phyloP scores from a whole-genome alignment of 2,797 vertebrate genomes.

The Myripristis jacobus region DNA sequence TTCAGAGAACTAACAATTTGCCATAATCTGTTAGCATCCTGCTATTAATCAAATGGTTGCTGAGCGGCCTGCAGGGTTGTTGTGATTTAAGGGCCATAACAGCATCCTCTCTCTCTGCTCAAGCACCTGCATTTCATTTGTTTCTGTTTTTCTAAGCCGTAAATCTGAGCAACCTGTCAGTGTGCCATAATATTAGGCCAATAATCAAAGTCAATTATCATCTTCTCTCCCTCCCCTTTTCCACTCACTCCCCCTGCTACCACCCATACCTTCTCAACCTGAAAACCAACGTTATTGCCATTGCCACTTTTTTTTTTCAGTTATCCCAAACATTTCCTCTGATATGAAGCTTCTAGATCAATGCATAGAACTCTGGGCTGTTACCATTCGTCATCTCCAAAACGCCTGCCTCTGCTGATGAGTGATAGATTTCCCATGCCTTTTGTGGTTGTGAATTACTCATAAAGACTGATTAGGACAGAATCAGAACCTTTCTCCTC shows the following conservation, averaged over 20 bases:
- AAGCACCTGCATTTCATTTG: conserved; percentile 91
- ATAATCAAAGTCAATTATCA: conserved; percentile 91
- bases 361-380: conserved; percentile 77
- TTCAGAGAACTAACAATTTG: conserved; percentile 79
- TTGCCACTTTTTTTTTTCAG: conserved; percentile 22
- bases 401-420: conserved; percentile 49
- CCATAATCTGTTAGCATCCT: conserved; percentile 85
- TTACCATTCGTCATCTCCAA: conserved; percentile 65
- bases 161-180: conserved; percentile 89
- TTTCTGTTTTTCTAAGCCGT: conserved; percentile 85
- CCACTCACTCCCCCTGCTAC: conserved; percentile 76
- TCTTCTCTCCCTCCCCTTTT: conserved; percentile 32
- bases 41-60: conserved; percentile 90
- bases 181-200: conserved; percentile 89
- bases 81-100: conserved; percentile 91
- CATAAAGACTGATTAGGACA: conserved; percentile 80
- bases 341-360: conserved; percentile 65
- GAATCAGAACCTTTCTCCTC: conserved; percentile 66
- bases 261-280: conserved; percentile 60
- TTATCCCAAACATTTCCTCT: conserved; percentile 42
- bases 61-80: conserved; percentile 85
- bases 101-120: conserved; percentile 87
- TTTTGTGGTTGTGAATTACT: conserved; percentile 70
- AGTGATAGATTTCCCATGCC: conserved; percentile 64
- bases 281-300: not conserved